These are phyloP conservation scores for Amniataba percoides DNA, from an alignment of 2,797 vertebrate species.

Conservation along the genomic window DNA sequence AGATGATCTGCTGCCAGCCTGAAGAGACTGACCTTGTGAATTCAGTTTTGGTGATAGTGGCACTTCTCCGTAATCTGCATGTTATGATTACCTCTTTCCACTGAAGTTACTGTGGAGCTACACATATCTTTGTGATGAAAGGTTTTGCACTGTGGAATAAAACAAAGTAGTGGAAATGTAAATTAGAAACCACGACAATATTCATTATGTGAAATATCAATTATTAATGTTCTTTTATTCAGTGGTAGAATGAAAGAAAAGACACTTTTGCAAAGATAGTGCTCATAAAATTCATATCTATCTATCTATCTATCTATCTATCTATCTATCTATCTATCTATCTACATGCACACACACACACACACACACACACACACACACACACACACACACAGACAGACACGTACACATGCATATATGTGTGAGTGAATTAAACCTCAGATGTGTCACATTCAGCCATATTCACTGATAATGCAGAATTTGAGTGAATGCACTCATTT, in stretches of 20 bases:
- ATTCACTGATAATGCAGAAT: slow-evolving; percentile 1
- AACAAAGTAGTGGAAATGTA: too few relatives aligned
- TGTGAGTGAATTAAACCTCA: not conserved
- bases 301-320: too few relatives aligned
- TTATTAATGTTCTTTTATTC: not conserved
- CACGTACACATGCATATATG: too few relatives aligned
- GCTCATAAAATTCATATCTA: not conserved
- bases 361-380: too few relatives aligned
- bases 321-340: too few relatives aligned
- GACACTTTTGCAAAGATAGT: not conserved
- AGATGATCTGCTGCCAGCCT: not conserved
- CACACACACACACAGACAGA: too few relatives aligned
- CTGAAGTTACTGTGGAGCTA: not conserved
- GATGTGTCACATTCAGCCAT: not conserved
- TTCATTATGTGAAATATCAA: not conserved
- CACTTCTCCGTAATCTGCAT: not conserved
- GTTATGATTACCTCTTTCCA: not conserved
- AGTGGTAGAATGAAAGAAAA: not conserved
- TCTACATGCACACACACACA: too few relatives aligned
- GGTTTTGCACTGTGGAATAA: too few relatives aligned
- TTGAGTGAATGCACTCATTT: slow-evolving; percentile 15
- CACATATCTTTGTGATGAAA: too few relatives aligned
- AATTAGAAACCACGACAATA: not conserved
- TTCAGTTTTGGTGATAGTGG: not conserved
- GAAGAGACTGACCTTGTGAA: slow-evolving; percentile 6